A percentile compares a stretch with the other conserved stretches of the same genome.
Evolutionary conservation across 2,888 invertebrate genomes (phyloP).

Genomic region (Horisme vitalbata): DNA sequence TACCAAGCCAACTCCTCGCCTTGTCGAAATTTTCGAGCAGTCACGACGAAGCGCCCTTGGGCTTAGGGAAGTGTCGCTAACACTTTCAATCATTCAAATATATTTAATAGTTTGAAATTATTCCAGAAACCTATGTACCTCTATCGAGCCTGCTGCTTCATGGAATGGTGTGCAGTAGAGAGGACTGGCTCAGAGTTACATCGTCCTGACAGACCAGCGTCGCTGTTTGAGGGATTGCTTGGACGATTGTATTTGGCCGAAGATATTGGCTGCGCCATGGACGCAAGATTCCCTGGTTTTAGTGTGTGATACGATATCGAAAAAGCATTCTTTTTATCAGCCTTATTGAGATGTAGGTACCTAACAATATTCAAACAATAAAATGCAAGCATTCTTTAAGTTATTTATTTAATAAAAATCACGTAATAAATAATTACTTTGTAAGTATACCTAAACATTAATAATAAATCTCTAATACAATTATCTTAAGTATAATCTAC

Average conservation of each 20-base stretch:
- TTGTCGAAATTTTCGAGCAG: no score
- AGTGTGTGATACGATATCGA: no score
- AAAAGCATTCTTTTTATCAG: no score
- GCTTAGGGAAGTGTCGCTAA: no score
- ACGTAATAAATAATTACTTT: slow-evolving; percentile 20
- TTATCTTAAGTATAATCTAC: no score
- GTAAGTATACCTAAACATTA: slow-evolving; percentile 1
- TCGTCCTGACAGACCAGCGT: slow-evolving; percentile 90
- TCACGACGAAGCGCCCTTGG: no score
- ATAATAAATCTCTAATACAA: slow-evolving; percentile 9
- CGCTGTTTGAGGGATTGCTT: slow-evolving; percentile 92
- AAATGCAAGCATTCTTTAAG: neutral
- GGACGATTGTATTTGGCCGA: slow-evolving; percentile 90
- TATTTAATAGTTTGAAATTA: slow-evolving; percentile 9
- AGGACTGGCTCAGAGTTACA: slow-evolving; percentile 86
- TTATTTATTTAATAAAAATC: slow-evolving; percentile 26
- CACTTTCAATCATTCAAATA: no score
- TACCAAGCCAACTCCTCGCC: no score
- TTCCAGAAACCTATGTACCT: slow-evolving; percentile 86
- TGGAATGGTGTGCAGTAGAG: slow-evolving; percentile 90
- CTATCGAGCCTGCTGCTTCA: slow-evolving; percentile 90
- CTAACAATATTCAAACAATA: slow-evolving; percentile 7
- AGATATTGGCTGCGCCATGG: slow-evolving; percentile 85
- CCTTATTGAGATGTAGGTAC: no score
- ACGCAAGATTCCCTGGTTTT: slow-evolving; percentile 90